Evolutionary conservation across 2,113 vertebrate species (phyloP), one percentile per base, ranked within the genome.

Genomic region (Etheostoma cragini): DNA sequence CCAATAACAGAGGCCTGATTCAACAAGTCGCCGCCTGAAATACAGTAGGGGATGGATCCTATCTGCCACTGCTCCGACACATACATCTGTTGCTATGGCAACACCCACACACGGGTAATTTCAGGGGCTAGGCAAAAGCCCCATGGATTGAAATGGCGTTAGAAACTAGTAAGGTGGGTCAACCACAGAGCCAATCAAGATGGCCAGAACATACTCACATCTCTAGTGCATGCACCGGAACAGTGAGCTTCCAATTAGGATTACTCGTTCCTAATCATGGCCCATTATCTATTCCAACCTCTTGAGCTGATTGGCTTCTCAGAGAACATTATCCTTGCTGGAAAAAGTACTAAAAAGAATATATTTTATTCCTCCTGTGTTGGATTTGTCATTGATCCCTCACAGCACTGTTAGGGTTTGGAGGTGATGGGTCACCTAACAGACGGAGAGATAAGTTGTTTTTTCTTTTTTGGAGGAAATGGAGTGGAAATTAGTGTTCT

Each of bases 401-500:
- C 68, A 38, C 45, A 68, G 57, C 47, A 16, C 5, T 72, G 69
- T 76, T 70, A 70, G 82, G 79, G 61, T 86, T 77, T 74, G 58
- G 70, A 82, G 82, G 82, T 67, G 79, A 79, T 68, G 72, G 72
- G 53, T 77, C 67, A 53, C 30, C 62, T 35, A 76, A 67, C 82
- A 24, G 73, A 13, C 47, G 63, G 72, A 74, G 69, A 66, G 81
- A 85, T 87, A 66, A 62, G 79, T 81, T 78, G 80, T 58, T 53
- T 79, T 82, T 83, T 82, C 77, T 67, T 72, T 65, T 57, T 74
- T 66, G 14, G 7, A 80, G 87, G 81, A 83, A 85, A 90, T 87
- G 35, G 72, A 87, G 84, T 73, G 81, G 82, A 88, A 89, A 88
- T 87, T 61, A 83, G 78, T 88, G 77, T 62, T 80, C 49, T 90